A percentile compares a stretch with the other conserved stretches of the same genome.
Conservation (phyloP, 1,140 invertebrate genomes). For the Mactra quadrangularis region DNA sequence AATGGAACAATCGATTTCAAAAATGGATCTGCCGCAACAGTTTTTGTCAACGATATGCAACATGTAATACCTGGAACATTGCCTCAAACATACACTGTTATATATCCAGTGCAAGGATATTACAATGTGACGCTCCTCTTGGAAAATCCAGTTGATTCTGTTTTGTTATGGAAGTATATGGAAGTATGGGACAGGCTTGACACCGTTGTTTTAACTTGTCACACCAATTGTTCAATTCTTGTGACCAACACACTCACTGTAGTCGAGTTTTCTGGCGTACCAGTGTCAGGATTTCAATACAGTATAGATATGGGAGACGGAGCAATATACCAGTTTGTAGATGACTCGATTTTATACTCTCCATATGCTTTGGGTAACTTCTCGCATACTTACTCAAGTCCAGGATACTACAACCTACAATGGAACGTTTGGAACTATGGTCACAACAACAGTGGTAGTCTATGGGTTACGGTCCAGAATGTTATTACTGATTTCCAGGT, state of each 20-base stretch:
- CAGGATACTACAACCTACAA: slow-evolving; percentile 11
- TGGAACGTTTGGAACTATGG: slow-evolving; percentile 31
- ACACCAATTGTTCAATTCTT: slow-evolving; percentile 17
- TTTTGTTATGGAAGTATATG: not conserved
- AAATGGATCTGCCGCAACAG: not conserved
- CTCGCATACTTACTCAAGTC: slow-evolving; percentile 24
- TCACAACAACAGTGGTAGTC: not conserved
- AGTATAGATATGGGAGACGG: slow-evolving; percentile 45
- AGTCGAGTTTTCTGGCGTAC: slow-evolving; percentile 33
- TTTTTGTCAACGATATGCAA: not conserved
- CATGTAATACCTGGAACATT: not conserved
- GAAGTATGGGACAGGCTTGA: slow-evolving; percentile 34
- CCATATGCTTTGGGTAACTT: slow-evolving; percentile 15
- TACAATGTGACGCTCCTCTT: not conserved
- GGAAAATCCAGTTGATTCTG: slow-evolving; percentile 8
- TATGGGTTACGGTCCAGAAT: not conserved
- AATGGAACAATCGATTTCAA: slow-evolving; percentile 30
- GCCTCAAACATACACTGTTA: not conserved
- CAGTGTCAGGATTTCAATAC: slow-evolving; percentile 44
- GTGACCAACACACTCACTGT: slow-evolving; percentile 36
- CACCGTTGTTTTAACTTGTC: slow-evolving; percentile 1
- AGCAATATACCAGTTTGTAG: not conserved
- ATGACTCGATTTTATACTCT: not conserved
- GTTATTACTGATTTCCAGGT: slow-evolving; percentile 16
- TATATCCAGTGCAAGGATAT: slow-evolving; percentile 31